These are phyloP conservation scores for Drosophila neocordata DNA, from an alignment of 1,140 invertebrate species.

Conservation along the genomic window DNA sequence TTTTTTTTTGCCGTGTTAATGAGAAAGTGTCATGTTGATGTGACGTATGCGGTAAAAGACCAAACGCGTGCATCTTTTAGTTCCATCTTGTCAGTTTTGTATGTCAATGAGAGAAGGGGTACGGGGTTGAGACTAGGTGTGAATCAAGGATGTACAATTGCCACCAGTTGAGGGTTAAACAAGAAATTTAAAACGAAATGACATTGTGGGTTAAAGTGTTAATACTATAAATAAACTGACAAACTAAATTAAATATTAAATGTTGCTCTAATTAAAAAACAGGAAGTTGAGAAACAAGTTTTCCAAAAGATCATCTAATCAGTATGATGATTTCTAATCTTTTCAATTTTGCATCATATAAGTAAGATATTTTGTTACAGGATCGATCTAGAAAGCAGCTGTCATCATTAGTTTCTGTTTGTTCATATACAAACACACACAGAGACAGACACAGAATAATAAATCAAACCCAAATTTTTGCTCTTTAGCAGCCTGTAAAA, in stretches of 20 bases:
- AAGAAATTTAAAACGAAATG: conserved; percentile 32
- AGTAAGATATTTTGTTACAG: background rate
- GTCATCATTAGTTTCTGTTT: conserved; percentile 27
- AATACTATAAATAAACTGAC: conserved; percentile 22
- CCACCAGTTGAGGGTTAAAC: conserved; percentile 19
- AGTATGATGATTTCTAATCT: background rate
- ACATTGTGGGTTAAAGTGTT: conserved; percentile 40
- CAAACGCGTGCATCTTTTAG: conserved; percentile 44
- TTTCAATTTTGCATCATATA: background rate
- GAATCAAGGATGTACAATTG: conserved; percentile 30
- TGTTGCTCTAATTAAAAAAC: background rate
- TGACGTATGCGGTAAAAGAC: conserved; percentile 70
- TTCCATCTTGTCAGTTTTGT: conserved; percentile 61
- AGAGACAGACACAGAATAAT: conserved; percentile 30
- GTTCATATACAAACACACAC: conserved; percentile 23
- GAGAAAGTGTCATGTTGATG: conserved; percentile 73
- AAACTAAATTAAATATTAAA: conserved; percentile 6
- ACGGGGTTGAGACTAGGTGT: conserved; percentile 38
- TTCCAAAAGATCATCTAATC: no score
- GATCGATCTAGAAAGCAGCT: conserved; percentile 25
- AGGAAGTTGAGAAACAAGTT: no score
- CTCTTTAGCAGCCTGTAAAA: conserved; percentile 64
- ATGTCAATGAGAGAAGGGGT: conserved; percentile 33
- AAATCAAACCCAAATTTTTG: conserved; percentile 57
- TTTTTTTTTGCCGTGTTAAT: conserved; percentile 56